Percentiles rank a stretch among this genome's conserved stretches.
Evolutionary conservation across 2,797 vertebrate species (phyloP).

Genomic region (Peromyscus aztecus): DNA sequence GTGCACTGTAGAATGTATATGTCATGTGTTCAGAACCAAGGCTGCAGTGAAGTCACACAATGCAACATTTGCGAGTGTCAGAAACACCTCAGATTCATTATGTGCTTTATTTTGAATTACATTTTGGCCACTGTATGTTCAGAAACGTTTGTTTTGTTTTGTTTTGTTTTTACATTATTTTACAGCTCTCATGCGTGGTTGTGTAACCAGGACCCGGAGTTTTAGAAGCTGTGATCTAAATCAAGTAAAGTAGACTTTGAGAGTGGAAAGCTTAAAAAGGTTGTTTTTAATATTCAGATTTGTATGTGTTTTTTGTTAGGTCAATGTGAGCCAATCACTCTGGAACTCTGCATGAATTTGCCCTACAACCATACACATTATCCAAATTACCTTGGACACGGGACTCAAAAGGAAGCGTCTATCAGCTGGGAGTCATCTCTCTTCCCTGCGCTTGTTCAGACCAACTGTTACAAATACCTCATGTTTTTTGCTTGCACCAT

Average conservation of each 20-base stretch:
- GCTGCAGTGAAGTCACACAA: neutral
- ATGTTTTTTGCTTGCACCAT: slow-evolving; percentile 99
- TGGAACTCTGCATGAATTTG: slow-evolving; percentile 97
- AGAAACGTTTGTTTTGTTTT: neutral
- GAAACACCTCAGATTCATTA: neutral
- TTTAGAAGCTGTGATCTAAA: neutral
- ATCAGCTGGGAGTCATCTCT: slow-evolving; percentile 97
- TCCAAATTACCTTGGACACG: slow-evolving; percentile 97
- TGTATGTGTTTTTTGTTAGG: slow-evolving; percentile 85
- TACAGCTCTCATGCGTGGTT: too few species aligned
- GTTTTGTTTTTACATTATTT: neutral
- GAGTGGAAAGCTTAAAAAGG: slow-evolving; percentile 11
- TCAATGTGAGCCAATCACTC: slow-evolving; percentile 94
- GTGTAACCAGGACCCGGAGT: neutral
- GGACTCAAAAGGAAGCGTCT: slow-evolving; percentile 95
- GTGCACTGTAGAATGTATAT: neutral
- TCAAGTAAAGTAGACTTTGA: neutral
- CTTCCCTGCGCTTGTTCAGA: slow-evolving; percentile 97
- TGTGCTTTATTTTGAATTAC: neutral
- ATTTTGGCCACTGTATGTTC: neutral
- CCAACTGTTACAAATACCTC: slow-evolving; percentile 97
- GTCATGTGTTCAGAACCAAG: neutral
- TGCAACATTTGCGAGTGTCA: neutral
- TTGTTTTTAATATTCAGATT: neutral
- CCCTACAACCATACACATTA: slow-evolving; percentile 95